Base-by-base conservation (phyloP, 2,888 invertebrate genomes). In the Cremastinae sp. region DNA sequence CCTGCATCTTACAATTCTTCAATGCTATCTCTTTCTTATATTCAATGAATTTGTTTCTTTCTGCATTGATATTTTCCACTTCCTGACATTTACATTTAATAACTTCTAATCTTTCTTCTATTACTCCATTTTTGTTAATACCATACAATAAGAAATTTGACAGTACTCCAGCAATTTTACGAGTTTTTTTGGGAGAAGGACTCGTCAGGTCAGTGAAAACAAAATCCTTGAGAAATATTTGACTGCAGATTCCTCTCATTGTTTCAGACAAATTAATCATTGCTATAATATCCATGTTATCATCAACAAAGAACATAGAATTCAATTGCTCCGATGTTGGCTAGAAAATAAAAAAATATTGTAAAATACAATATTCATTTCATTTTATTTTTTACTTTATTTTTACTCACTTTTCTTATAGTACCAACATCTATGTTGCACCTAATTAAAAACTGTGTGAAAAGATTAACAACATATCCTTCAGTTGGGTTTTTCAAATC, bases 401-500 rank as follows among this genome's bases (percentile, higher is more conserved):
- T 41, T 45, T 18, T 20, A 7, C 80, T 77, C 70, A 84, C 84
- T 77, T 79, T 82, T 10, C 75, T 69, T 28, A 87, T 81, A 14
- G 66, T 2, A 3, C 18, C 61, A 0, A 80, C 59, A 71, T 86
- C 79, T 0, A 86, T 83, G 2, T 58, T 2, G 45, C 83, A 84
- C 47, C 14, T 69, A 22, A 58, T 72, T 7, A 86, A 75, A 59
- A 86, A 85, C 34, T 77, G 75, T 9, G 69, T 76, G 2, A 84
- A 59, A 9, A 86, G 64, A n/a, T 81, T 78, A 0, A 85, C 28
- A 38, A 86, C 70, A 49, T 80, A 86, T 0, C 84, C 80, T 45
- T 84, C 78, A 0, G 82, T 84, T 4, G 87, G 86, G 78, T 83
- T 85, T 69, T 81, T 81, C 4, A 86, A 54, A 43, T 83, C 82